Base-by-base conservation (phyloP, 2,888 invertebrate genomes). In the Diarsia mendica region DNA sequence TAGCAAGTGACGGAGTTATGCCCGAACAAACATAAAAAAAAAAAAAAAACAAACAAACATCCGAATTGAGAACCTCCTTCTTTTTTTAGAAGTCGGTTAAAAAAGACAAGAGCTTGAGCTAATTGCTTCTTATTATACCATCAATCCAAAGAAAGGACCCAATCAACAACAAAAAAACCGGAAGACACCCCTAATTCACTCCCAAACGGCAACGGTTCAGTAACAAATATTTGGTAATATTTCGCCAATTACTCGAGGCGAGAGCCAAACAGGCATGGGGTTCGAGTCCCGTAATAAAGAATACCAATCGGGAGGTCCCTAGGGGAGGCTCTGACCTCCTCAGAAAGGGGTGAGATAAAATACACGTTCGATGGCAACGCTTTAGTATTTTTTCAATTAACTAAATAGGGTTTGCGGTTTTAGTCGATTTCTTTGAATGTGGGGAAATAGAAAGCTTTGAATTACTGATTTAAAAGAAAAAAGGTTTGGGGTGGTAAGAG, bases 341-440 rank as follows among this genome's bases (percentile, higher is more conserved):
- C 89, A 81, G 88, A 87, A 92, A 92, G 92, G 94, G 95, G 93
- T 87, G 80, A 88, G 79, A 81, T 83, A 87, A 88, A 88, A 77
- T 88, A 83, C 83, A 75, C 83, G 78, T 77, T 92, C 91, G 90
- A 88, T 86, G 89, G 88, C 85, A 89, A 89, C 89, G 90, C 87
- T 89, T 91, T 90, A 89, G 89, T 89, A 89, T 91, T 91, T 91
- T 93, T 91, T 91, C 92, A 93, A 93, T 92, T 92, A 92, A 91
- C 89, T 86, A 90, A 91, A 91, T 90, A 90, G 88, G 60, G 77
- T 87, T 88, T 88, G 89, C 79, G 87, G 85, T 86, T 79, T 84
- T 55, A 75, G 82, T 67, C 66, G 80, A 70, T 79, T 73, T 71
- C 72, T 76, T 81, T 76, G 66, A 69, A 80, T 72, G 73, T 75